Base-by-base conservation (phyloP, 2,797 vertebrate genomes). In the Poecile montanus region DNA sequence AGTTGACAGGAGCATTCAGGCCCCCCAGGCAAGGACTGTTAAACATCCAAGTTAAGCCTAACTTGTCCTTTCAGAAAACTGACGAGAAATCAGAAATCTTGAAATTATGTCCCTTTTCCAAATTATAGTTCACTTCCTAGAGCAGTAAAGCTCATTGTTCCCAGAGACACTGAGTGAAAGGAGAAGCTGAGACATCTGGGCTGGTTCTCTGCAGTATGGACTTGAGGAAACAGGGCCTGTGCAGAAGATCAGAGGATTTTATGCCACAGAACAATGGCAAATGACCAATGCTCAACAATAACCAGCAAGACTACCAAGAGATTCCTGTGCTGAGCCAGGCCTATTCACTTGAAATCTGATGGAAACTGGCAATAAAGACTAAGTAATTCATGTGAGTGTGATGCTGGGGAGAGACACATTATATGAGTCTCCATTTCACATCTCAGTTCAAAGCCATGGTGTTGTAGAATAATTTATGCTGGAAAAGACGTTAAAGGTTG, bases 111-210 rank as follows among this genome's bases (percentile, higher is more conserved):
- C 16, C 4, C 10, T 75, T 72, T 91, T 53, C 38, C n/a, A 77
- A 67, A 51, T 29, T 50, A 27, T 4, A 27, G 7, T 36, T 78
- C 71, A 25, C 12, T 70, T 36, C 48, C 34, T 23, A 21, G 26
- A 13, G 47, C 61, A 45, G 20, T 65, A 34, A 58, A 2, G 2
- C 10, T 71, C 10, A 4, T 10, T 57, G 13, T 50, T 25, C 1
- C 2, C 42, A 70, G 70, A 84, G 42, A 65, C 16, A 7, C 13
- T 0, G 0, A 65, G n/a, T 32, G 22, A 44, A 36, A 85, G 38
- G 45, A 70, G 36, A 20, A 82, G 47, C 58, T 85, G 47, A n/a
- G 51, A 22, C 23, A 40, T 27, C 47, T 6, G 7, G 32, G 10
- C 21, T 68, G 19, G 10, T 40, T 87, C 38, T 79, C 27, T 80